Evolutionary conservation across 2,888 invertebrate genomes (phyloP), one percentile per base, ranked within the genome.

Genomic region (Napeogenes sylphis): DNA sequence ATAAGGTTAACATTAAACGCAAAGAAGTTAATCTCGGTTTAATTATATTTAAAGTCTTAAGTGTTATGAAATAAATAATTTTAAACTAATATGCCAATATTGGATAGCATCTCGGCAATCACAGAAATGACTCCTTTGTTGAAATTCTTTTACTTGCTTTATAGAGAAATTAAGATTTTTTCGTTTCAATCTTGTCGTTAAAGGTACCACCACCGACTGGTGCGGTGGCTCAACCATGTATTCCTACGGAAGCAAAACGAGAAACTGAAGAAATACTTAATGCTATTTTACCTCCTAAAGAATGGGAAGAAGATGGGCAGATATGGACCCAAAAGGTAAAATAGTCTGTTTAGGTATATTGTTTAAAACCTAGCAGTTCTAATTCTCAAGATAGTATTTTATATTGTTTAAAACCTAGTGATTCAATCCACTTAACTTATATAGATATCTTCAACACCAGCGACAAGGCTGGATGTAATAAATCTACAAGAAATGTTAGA

Each of bases 401-500:
- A 58, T 42, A 38, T 42, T 42, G 21, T 5, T 38, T 42, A 35
- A 42, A 30, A 32, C 35, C 32, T 30, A 14, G 13, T 45, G 32
- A 30, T 45, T 35, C 33, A 59, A 45, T 21, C 21, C 21, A n/a
- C 8, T 32, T 57, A 4, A 56, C 51, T 56, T 65, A 42, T 33
- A 12, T 68, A 96, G 92, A 97, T 99, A 70, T 99, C 99, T 0
- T 97, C 98, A 62, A 98, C 97, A 3, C 99, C 99, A 4, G 98
- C 99, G 1, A 99, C 99, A 0, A 92, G 99, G 58, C 91, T 98
- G 73, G 99, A 99, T 87, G 98, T 99, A 13, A 95, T 98, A 70
- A 98, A 98, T 85, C 92, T 99, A 14, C 98, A 99, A 88, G 98
- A 99, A 84, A 97, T 97, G 90, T 89, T 99, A 56, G 99, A 99